phyloP scores from a whole-genome alignment of 2,113 vertebrate genomes.

The Puntigrus tetrazona region DNA sequence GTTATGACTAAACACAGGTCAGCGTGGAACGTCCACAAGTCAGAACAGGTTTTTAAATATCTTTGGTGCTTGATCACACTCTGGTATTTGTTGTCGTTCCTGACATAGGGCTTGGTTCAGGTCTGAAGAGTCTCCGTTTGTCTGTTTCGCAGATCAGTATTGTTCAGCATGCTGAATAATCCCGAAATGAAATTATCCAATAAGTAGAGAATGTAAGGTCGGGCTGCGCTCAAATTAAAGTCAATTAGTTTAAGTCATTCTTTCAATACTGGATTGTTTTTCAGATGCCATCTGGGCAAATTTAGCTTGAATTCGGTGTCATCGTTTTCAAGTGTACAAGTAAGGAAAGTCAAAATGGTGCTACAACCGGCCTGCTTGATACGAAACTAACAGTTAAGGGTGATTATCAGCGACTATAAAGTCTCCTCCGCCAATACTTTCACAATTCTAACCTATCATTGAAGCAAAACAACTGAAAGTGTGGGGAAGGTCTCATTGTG shows the following conservation, averaged over 20 bases:
- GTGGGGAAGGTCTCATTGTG: no score
- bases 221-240: neutral
- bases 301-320: neutral
- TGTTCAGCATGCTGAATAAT: neutral
- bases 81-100: slow-evolving; percentile 11
- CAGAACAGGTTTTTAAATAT: slow-evolving; percentile 12
- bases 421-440: no score
- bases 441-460: no score
- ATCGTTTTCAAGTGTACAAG: neutral
- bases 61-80: neutral
- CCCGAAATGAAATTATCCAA: neutral
- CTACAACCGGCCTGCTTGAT: neutral
- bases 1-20: slow-evolving; percentile 15
- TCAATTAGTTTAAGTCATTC: neutral
- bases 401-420: neutral
- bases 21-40: slow-evolving; percentile 7
- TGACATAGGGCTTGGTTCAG: neutral
- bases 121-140: neutral
- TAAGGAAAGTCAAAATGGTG: neutral
- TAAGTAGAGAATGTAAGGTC: neutral
- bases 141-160: neutral
- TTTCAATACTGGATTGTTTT: slow-evolving; percentile 4
- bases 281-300: neutral
- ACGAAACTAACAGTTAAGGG: neutral
- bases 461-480: no score